Evolutionary conservation across 2,113 vertebrate genomes (phyloP).

Genomic region (Sinocyclocheilus anshuiensis): DNA sequence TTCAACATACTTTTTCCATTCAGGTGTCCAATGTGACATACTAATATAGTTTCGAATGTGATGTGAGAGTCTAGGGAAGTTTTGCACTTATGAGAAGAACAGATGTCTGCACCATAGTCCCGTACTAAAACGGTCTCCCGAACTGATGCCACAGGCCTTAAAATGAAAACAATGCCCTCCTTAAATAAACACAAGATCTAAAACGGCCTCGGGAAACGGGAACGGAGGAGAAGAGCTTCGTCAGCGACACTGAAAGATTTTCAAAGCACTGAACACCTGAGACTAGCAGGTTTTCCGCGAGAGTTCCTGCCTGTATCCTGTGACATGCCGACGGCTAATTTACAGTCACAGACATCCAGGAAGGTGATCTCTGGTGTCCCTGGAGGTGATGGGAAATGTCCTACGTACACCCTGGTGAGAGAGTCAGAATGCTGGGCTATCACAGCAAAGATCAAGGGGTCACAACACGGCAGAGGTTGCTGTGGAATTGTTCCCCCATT

Average conservation of each 20-base stretch:
- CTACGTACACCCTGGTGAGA: constrained; percentile 1
- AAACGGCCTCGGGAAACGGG: not conserved
- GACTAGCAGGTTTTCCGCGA: constrained; percentile 38
- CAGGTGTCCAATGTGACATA: not conserved
- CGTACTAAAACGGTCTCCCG: not conserved
- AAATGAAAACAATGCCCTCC: constrained; percentile 45
- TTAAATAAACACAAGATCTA: constrained; percentile 6
- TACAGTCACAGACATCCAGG: constrained; percentile 57
- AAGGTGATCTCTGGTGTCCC: constrained; percentile 60
- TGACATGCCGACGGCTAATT: constrained; percentile 58
- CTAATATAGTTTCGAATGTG: not conserved
- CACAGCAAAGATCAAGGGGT: constrained; percentile 54
- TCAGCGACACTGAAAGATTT: constrained; percentile 24
- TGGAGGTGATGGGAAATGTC: constrained; percentile 17
- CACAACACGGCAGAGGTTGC: constrained; percentile 31
- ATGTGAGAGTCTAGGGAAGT: not conserved
- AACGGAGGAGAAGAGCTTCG: not conserved
- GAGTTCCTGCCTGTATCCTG: constrained; percentile 62
- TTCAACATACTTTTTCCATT: not conserved
- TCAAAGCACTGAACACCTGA: not conserved
- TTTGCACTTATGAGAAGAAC: not conserved
- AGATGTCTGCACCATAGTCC: not conserved
- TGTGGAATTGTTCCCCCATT: constrained; percentile 66
- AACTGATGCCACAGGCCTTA: constrained; percentile 10
- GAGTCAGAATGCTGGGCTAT: constrained; percentile 38